Base-by-base conservation (phyloP, 2,797 vertebrate species). In the Galaxias olidus region DNA sequence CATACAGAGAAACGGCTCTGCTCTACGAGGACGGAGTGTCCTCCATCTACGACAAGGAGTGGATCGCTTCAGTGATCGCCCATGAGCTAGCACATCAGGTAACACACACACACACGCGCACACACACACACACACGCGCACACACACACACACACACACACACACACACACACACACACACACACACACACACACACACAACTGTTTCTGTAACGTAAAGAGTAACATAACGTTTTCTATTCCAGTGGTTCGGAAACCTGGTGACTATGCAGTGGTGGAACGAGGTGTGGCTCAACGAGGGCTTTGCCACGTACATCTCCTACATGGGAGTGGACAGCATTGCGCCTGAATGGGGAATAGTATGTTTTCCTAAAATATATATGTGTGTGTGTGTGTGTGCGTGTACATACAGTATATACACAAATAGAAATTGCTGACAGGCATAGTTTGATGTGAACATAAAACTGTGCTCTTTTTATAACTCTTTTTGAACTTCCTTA, bases 181-280 rank as follows among this genome's bases (percentile, higher is more conserved):
- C 30, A 3, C 3, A 30, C 30, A 30, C 30, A 30, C 30, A 3
- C 3, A 3, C 30, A 30, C 30, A 30, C 30, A 30, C 6, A 30
- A 30, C 30, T 30, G n/a, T n/a, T 30, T 3, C 3, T 30, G 30
- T 30, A 30, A 3, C 3, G 30, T 30, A 30, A 30, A 30, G 30
- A 30, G 6, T 7, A 17, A 53, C 51, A 19, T 13, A 40, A 14
- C 13, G 13, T 13, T 78, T 59, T 65, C 68, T 8, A 68, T 62
- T 41, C 45, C 79, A 94, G 93, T 94, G 93, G 93, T 92, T 93
- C 83, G 93, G 93, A 60, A 93, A 93, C 79, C 77, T 92, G 68
- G 93, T 94, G 71, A 93, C 92, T 0, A 93, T 93, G 89, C 83
- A 81, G 40, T 94, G 93, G 93, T 94, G 93, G 93, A 93, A 90